Evolutionary conservation across 1,140 invertebrate species (phyloP), one percentile per base, ranked within the genome.

Genomic region (Macrobrachium rosenbergii): DNA sequence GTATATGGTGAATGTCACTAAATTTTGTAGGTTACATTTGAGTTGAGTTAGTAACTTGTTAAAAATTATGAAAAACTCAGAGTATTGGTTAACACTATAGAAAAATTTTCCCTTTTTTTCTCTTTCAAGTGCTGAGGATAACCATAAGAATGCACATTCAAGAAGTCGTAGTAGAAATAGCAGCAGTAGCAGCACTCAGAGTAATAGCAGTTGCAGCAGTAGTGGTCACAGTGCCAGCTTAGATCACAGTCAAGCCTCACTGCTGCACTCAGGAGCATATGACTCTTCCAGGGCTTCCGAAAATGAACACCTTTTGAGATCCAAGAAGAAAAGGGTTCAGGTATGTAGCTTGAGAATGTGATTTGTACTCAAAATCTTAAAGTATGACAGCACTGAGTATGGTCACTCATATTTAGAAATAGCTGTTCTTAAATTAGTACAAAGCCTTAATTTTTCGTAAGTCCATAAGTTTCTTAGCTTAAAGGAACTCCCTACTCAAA

Each of bases 231-330:
- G 83, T 17, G 63, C 83, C 8, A 67, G 87, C 62, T 43, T 77
- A 19, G 87, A 82, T 63, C 87, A 88, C 73, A 88, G 87, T 45
- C 87, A 88, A 58, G 81, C 87, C 28, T 88, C 87, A 19, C 75
- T 88, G 14, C 82, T 88, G n/a, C 87, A 82, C 17, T 88, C 87
- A 7, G 45, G 60, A 67, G 82, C 62, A 2, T 88, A 80, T 76
- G 87, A 88, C 19, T 82, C 81, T 60, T 83, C 81, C 0, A 64
- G 45, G 19, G 23, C 63, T 60, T 82, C 67, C 73, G 82, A 88
- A 62, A 43, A 37, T 79, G 63, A 88, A 72, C 60, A 62, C 52
- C 87, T 81, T 2, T 23, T 59, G 12, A 67, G 83, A 67, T 23
- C 83, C 8, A 64, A 45, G 14, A 86, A 62, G 58, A 86, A 86